These are phyloP conservation scores for Drosophila mayaguana DNA, from an alignment of 2,888 invertebrate genomes.

Conservation along the genomic window DNA sequence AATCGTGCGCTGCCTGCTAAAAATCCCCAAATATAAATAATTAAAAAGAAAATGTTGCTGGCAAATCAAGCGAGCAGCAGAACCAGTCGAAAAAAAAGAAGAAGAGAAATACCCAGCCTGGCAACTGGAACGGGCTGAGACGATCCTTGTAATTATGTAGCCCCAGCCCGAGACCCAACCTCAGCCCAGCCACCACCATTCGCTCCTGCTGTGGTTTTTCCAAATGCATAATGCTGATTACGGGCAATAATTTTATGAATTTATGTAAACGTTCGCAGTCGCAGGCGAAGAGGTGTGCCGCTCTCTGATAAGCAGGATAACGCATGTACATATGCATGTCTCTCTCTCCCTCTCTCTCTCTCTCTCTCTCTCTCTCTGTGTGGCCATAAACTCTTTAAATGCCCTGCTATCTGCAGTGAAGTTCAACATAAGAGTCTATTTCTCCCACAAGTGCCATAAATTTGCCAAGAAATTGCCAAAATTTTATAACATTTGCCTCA, in stretches of 20 bases:
- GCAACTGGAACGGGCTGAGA: slow-evolving; percentile 7
- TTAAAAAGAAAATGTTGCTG: slow-evolving; percentile 81
- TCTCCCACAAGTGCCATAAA: slow-evolving; percentile 58
- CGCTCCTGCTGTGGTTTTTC: slow-evolving; percentile 77
- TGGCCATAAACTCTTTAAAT: slow-evolving; percentile 55
- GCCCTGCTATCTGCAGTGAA: slow-evolving; percentile 44
- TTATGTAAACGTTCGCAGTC: slow-evolving; percentile 71
- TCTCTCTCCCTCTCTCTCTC: neutral
- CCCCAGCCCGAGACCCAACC: neutral
- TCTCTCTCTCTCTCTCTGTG: slow-evolving; percentile 18
- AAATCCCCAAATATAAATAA: slow-evolving; percentile 81
- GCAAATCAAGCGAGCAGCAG: slow-evolving; percentile 72
- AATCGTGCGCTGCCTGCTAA: slow-evolving; percentile 75
- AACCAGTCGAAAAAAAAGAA: slow-evolving; percentile 17
- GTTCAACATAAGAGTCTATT: slow-evolving; percentile 31
- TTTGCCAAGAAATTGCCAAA: slow-evolving; percentile 50
- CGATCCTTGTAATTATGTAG: slow-evolving; percentile 54
- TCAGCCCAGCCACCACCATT: slow-evolving; percentile 18
- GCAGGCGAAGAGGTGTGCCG: slow-evolving; percentile 48
- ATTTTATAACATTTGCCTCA: slow-evolving; percentile 33
- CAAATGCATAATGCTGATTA: slow-evolving; percentile 85
- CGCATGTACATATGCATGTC: neutral
- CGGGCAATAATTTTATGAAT: slow-evolving; percentile 83
- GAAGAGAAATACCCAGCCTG: neutral
- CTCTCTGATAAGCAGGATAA: slow-evolving; percentile 54